Base-by-base conservation (phyloP, 2,113 vertebrate genomes). In the Urocitellus parryii region DNA sequence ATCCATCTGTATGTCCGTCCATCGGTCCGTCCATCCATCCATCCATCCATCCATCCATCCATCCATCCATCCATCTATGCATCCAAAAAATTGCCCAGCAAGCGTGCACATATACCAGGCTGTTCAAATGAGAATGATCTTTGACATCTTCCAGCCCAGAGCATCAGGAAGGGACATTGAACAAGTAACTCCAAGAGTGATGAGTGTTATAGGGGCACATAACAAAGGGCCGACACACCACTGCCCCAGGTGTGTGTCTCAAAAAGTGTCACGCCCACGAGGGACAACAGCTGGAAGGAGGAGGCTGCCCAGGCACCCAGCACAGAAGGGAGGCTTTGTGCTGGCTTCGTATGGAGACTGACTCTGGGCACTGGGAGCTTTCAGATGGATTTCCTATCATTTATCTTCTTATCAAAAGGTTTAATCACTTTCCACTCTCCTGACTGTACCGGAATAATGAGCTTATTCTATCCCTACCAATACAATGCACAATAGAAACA, bases 371-470 rank as follows among this genome's bases (percentile, higher is more conserved):
- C 53, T 48, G 77, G 2, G 0, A 63, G 96, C 97, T 97, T 98
- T 97, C 91, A 93, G 92, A 96, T 91, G 95, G 94, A 95, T 96
- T 97, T 97, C 97, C 97, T 97, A 98, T 98, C 97, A 97, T 98
- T 98, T 98, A 97, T 98, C 97, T 97, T 97, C 95, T 97, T 96
- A 97, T 96, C 97, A 97, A 98, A 98, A 95, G 97, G 89, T 97
- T 97, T 96, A 97, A 97, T 96, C 97, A 94, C 96, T 96, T 96
- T 94, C 96, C 86, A 37, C 85, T 95, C 96, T 93, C 94, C 93
- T 95, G 95, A 96, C 91, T 68, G 86, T 83, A 53, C 4, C 18
- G 70, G 82, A 96, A 97, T 94, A 98, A 97, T 96, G 97, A 91
- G 93, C 56, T 79, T 96, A 97, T 97, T 98, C 96, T 97, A 42